A percentile compares a stretch with the other conserved stretches of the same genome.
Evolutionary conservation across 2,888 invertebrate species (phyloP).

Genomic region (Temnothorax ravouxi): DNA sequence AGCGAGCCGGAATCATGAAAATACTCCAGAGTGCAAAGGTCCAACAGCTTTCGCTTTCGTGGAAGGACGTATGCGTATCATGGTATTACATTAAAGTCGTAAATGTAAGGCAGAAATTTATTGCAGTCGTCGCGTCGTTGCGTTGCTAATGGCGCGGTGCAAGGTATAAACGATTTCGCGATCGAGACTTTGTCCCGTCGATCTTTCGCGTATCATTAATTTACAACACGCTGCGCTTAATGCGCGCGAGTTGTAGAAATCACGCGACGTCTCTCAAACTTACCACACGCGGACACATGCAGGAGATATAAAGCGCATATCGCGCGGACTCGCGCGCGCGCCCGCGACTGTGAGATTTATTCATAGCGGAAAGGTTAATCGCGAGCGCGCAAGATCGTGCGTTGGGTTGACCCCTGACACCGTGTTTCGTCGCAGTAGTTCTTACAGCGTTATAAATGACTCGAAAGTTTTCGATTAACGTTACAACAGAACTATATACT

Average conservation of each 20-base stretch:
- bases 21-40: slow-evolving; percentile 17
- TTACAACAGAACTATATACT: slow-evolving; percentile 2
- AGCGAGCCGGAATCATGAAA: not conserved
- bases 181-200: slow-evolving; percentile 57
- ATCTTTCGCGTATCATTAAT: slow-evolving; percentile 59
- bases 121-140: slow-evolving; percentile 37
- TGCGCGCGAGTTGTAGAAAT: slow-evolving; percentile 49
- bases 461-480: slow-evolving; percentile 53
- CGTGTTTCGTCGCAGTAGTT: slow-evolving; percentile 52
- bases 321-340: slow-evolving; percentile 27
- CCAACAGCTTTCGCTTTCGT: slow-evolving; percentile 34
- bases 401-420: slow-evolving; percentile 45
- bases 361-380: slow-evolving; percentile 57
- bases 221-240: slow-evolving; percentile 48
- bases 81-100: slow-evolving; percentile 25
- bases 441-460: slow-evolving; percentile 45
- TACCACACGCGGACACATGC: not conserved
- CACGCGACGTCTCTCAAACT: slow-evolving; percentile 53
- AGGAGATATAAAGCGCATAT: slow-evolving; percentile 23
- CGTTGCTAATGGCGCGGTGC: slow-evolving; percentile 42
- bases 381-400: slow-evolving; percentile 49
- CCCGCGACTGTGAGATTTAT: slow-evolving; percentile 48
- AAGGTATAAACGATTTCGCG: slow-evolving; percentile 48
- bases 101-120: slow-evolving; percentile 54
- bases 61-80: slow-evolving; percentile 35